Evolutionary conservation across 1,140 invertebrate species (phyloP), one percentile per base, ranked within the genome.

Genomic region (Babylonia areolata): DNA sequence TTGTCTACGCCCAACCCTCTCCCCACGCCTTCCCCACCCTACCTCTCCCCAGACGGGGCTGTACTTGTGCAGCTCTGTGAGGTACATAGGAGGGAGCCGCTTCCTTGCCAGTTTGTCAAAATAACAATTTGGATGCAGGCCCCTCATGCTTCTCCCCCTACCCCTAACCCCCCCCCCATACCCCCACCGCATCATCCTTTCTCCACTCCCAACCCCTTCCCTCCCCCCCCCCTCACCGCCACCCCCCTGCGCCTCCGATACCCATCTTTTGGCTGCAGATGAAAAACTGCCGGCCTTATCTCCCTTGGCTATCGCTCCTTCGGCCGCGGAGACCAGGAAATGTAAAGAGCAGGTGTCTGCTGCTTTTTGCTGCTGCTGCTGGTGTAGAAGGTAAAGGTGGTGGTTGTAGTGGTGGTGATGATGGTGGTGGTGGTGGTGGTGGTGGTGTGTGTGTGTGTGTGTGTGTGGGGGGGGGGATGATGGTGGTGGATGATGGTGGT

Each of bases 231-330:
- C 58, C 58, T 64, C 12, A 23, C 58, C 58, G 15, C 28, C 58
- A 64, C 58, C 58, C 28, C 58, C 17, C 5, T n/a, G 58, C 58
- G 23, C 15, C 58, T 64, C 58, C 58, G 58, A 64, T 64, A 64
- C 20, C 58, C 58, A 64, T 64, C 58, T 64, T 23, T 64, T 64
- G 58, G 58, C 58, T 64, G 58, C 58, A 64, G 58, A 64, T 64
- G 58, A 64, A 64, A 64, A 64, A 64, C 58, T 64, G 58, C 58
- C 58, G 58, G 20, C 58, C 58, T 64, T 64, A 64, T 64, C 58
- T 64, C 58, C 58, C 58, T 64, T 64, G 58, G 58, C 58, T 64
- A 64, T 64, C 58, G 58, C 58, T 64, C 58, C 28, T 64, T 12
- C 58, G 58, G 58, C 58, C 58, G 58, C 58, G 58, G 58, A 64